Percentiles rank a stretch among this genome's conserved stretches.
Conservation (phyloP, 1,140 invertebrate species). For the Bombus picipes region DNA sequence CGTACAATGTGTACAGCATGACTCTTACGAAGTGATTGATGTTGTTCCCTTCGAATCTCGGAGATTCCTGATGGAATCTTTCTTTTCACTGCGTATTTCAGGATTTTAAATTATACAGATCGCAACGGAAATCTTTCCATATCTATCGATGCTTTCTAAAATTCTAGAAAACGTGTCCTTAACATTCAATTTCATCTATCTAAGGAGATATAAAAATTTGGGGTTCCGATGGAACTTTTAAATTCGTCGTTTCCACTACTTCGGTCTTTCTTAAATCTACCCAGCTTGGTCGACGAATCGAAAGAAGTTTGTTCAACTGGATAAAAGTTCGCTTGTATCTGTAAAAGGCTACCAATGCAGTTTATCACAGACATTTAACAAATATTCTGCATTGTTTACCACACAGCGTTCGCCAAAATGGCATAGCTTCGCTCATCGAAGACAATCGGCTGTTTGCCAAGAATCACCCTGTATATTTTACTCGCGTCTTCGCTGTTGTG, state of each 20-base stretch:
- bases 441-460: neutral
- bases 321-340: neutral
- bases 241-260: too few species aligned
- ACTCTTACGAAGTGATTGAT: neutral
- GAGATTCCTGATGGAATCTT: neutral
- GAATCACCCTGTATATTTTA: constrained; percentile 42
- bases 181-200: too few species aligned
- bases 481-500: constrained; percentile 59
- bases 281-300: neutral
- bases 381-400: neutral
- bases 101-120: neutral
- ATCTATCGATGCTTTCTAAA: neutral
- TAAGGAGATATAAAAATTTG: too few species aligned
- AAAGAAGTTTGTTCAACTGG: neutral
- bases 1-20: neutral
- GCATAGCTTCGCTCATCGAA: neutral
- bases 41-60: neutral
- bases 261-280: too few species aligned
- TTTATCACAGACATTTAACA: neutral
- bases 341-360: neutral
- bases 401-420: neutral
- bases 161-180: neutral
- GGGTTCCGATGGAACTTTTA: too few species aligned
- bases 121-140: neutral
- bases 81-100: neutral